phyloP scores from a whole-genome alignment of 2,113 vertebrate species.

The Mustela nigripes region DNA sequence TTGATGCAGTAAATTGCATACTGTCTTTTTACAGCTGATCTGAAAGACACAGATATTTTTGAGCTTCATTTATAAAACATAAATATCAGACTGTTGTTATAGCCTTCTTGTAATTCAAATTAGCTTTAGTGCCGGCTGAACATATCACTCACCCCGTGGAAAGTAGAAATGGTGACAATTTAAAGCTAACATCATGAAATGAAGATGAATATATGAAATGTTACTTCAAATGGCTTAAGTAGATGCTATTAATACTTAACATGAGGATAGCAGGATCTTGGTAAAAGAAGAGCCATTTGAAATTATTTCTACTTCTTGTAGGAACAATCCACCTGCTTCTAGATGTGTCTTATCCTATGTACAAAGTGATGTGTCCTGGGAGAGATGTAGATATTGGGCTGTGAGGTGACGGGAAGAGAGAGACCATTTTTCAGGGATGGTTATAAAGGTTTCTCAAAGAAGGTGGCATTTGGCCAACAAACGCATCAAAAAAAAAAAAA shows the following conservation, averaged over 20 bases:
- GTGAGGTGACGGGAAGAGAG: background rate
- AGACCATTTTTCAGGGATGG: background rate
- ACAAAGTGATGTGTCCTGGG: background rate
- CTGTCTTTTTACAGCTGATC: slow-evolving; percentile 78
- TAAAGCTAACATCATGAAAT: slow-evolving; percentile 75
- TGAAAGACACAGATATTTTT: slow-evolving; percentile 75
- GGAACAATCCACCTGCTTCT: background rate
- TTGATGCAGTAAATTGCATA: background rate
- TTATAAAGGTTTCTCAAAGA: background rate
- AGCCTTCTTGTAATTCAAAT: slow-evolving; percentile 79
- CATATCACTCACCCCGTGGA: slow-evolving; percentile 56
- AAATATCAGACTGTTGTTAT: slow-evolving; percentile 77
- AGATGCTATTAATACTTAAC: slow-evolving; percentile 34
- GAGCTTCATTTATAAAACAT: slow-evolving; percentile 84
- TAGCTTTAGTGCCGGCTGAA: slow-evolving; percentile 64
- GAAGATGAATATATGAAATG: slow-evolving; percentile 64
- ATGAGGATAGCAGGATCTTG: background rate
- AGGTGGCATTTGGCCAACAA: background rate
- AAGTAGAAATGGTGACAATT: slow-evolving; percentile 74
- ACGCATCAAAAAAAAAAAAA: background rate
- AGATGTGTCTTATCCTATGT: background rate
- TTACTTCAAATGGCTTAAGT: slow-evolving; percentile 19
- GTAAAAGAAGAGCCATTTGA: slow-evolving; percentile 21
- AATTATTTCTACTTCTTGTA: background rate
- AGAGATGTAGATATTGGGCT: background rate